A percentile compares a stretch with the other conserved stretches of the same genome.
phyloP scores from a whole-genome alignment of 2,888 invertebrate genomes.

The Nipponacmea schrenckii region DNA sequence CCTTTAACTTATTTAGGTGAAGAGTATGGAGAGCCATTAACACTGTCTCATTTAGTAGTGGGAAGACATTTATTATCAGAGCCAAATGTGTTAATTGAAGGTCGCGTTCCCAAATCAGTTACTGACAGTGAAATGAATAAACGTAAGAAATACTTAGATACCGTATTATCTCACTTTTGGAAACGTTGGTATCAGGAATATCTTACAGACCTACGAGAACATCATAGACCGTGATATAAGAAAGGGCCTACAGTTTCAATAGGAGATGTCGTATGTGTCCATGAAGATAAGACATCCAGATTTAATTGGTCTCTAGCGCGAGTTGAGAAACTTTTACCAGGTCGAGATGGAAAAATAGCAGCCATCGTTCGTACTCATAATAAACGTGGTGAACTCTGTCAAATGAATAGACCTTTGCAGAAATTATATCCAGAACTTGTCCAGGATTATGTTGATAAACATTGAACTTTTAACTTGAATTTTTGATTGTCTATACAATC shows the following conservation, averaged over 20 bases:
- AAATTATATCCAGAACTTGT: background rate
- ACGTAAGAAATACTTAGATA: background rate
- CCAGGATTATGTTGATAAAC: too few relatives aligned
- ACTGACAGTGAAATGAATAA: background rate
- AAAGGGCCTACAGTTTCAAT: background rate
- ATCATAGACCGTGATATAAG: background rate
- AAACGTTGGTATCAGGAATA: conserved; percentile 1
- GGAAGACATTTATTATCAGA: background rate
- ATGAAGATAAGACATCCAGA: background rate
- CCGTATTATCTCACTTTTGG: background rate
- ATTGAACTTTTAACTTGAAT: too few relatives aligned
- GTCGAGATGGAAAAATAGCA: background rate
- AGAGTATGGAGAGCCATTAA: background rate
- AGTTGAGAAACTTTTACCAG: background rate
- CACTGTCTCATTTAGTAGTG: background rate
- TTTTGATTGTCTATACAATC: too few relatives aligned
- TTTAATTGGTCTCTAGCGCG: background rate
- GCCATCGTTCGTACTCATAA: background rate
- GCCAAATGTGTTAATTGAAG: too few relatives aligned
- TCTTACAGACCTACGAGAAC: background rate
- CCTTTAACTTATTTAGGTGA: too few relatives aligned
- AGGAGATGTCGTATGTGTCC: background rate
- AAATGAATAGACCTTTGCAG: background rate
- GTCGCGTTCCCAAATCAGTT: too few relatives aligned
- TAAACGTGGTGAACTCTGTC: background rate